Evolutionary conservation across 2,888 invertebrate genomes (phyloP), one percentile per base, ranked within the genome.

Genomic region (Himalopsyche japonica): DNA sequence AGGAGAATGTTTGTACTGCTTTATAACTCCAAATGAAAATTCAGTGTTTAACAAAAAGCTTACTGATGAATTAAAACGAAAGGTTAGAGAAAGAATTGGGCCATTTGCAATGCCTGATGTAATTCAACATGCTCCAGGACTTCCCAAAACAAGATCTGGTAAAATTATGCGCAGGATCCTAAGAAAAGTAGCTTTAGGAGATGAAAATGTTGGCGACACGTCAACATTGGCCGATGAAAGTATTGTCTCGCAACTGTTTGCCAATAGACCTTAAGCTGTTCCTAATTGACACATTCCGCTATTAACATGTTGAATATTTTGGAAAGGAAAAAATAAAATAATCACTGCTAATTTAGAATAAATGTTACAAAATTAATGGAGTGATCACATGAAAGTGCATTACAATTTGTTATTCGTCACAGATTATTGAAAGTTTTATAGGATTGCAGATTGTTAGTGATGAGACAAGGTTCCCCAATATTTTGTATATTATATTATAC

Each of bases 131-230:
- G 98, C 99, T 0, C 97, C 98, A 0, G 97, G 96, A 0, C 92
- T 99, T 87, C 99, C 99, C 0, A 99, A 99, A 91, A 99, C 99
- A 0, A 94, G 99, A 79, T 99, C 99, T 0, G 99, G 99, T 1
- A 99, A 99, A 92, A 99, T 99, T 86, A 99, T 99, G 97, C 94
- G 99, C 86, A 94, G 99, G 87, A 96, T 99, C 84, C 92, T 99
- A 86, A 94, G 98, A 87, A 98, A 99, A 91, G 95, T 99, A 18
- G 99, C 99, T 0, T 91, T 96, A 2, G 97, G 97, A 57, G 98
- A 99, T 89, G 92, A 91, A 78, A 95, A 98, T 87, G 94, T 99
- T 64, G 99, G 99, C 4, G 99, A 99, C 91, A 95, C 95, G 1
- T 97, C 98, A 77, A 99, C 99, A 0, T 92, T 99, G 87, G 98